These are phyloP conservation scores for Arrhamphus sclerolepis DNA, from an alignment of 2,797 vertebrate genomes.

Conservation along the genomic window DNA sequence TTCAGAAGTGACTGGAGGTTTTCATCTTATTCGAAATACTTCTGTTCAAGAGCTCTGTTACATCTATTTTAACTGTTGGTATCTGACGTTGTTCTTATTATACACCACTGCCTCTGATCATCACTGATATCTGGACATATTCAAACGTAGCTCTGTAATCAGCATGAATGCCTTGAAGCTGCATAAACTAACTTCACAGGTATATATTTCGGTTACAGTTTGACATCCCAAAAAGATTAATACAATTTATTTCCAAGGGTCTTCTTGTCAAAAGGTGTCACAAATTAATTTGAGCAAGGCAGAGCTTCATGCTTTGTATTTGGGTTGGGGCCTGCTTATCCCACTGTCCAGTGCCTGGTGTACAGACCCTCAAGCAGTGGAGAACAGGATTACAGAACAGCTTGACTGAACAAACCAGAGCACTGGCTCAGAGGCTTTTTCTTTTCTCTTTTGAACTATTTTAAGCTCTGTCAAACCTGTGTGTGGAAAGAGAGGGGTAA, in stretches of 20 bases:
- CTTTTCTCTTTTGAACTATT: conserved; percentile 45
- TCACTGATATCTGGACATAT: conserved; percentile 5
- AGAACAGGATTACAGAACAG: conserved; percentile 56
- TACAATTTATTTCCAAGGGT: conserved; percentile 19
- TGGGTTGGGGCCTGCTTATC: conserved; percentile 9
- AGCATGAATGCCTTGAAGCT: neutral
- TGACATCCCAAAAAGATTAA: neutral
- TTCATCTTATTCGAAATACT: too few relatives aligned
- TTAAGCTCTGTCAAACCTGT: conserved; percentile 42
- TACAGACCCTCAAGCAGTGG: too few relatives aligned
- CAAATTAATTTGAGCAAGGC: conserved; percentile 31
- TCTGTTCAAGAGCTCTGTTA: too few relatives aligned
- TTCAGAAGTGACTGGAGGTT: neutral
- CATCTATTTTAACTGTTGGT: too few relatives aligned
- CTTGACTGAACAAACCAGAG: conserved; percentile 42
- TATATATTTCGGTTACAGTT: neutral
- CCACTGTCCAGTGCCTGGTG: conserved; percentile 26
- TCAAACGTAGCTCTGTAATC: neutral
- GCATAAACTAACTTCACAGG: neutral
- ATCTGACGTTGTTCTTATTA: too few relatives aligned
- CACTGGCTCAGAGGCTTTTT: conserved; percentile 38
- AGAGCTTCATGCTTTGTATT: neutral
- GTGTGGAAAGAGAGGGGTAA: conserved; percentile 8
- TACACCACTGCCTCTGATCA: too few relatives aligned
- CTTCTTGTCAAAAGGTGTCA: conserved; percentile 6